Conservation (phyloP, 2,888 invertebrate genomes). For the Empis livida region DNA sequence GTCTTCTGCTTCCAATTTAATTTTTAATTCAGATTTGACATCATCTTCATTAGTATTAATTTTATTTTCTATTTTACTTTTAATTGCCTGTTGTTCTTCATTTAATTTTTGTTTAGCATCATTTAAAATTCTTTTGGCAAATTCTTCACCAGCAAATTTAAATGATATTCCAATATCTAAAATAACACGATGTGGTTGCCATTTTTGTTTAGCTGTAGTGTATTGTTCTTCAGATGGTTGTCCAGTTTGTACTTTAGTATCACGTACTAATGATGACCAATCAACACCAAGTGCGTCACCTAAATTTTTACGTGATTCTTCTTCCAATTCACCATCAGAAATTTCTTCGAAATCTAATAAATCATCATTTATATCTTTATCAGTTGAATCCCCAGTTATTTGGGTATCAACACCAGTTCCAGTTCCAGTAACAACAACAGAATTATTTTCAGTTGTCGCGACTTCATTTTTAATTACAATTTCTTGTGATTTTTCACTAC, state of each 20-base stretch:
- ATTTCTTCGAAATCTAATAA: slow-evolving; percentile 76
- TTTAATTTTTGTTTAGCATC: slow-evolving; percentile 27
- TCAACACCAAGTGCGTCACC: slow-evolving; percentile 93
- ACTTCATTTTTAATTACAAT: not conserved
- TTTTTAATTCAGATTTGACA: slow-evolving; percentile 26
- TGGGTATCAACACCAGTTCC: slow-evolving; percentile 3
- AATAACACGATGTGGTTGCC: slow-evolving; percentile 68
- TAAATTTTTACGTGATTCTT: slow-evolving; percentile 63
- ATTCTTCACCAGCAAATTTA: slow-evolving; percentile 57
- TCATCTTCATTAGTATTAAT: slow-evolving; percentile 4
- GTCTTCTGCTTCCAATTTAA: slow-evolving; percentile 13
- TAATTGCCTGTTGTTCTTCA: slow-evolving; percentile 15
- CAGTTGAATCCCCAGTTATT: slow-evolving; percentile 22
- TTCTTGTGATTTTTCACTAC: slow-evolving; percentile 8
- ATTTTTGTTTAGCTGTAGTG: slow-evolving; percentile 55
- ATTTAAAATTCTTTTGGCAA: slow-evolving; percentile 38
- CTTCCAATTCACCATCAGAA: slow-evolving; percentile 79
- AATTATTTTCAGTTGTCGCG: not conserved
- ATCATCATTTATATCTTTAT: slow-evolving; percentile 28
- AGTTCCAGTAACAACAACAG: not conserved
- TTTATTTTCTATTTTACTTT: slow-evolving; percentile 9
- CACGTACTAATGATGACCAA: slow-evolving; percentile 80
- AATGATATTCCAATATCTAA: slow-evolving; percentile 69
- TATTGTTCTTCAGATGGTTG: slow-evolving; percentile 24
- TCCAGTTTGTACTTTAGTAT: slow-evolving; percentile 40